These are phyloP conservation scores for Bolinopsis microptera DNA, from an alignment of 37 sponge, comb jelly and placozoan species.

Conservation along the genomic window DNA sequence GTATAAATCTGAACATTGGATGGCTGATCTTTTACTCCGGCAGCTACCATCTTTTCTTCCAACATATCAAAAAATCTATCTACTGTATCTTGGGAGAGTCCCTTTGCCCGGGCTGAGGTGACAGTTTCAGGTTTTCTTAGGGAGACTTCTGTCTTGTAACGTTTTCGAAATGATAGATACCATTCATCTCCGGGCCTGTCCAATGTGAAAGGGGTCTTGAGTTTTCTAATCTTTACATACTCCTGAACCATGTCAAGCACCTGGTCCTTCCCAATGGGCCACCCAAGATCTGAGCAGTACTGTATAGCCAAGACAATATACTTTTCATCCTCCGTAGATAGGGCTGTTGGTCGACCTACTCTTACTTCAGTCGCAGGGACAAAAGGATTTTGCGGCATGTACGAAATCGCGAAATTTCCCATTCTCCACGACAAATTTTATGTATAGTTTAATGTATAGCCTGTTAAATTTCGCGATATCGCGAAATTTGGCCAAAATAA, in stretches of 20 bases:
- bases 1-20: too few relatives aligned
- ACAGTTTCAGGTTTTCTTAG: background rate
- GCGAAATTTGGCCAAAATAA: too few relatives aligned
- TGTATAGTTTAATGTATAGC: too few relatives aligned
- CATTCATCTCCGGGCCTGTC: background rate
- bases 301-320: background rate
- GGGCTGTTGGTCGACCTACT: background rate
- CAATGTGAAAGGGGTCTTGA: background rate
- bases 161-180: background rate
- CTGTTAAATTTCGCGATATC: too few relatives aligned
- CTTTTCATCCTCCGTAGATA: background rate
- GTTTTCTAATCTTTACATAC: background rate
- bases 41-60: background rate
- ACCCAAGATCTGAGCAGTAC: background rate
- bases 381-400: too few relatives aligned
- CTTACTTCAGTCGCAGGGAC: background rate
- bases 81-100: background rate
- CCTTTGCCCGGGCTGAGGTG: background rate
- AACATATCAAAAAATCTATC: background rate
- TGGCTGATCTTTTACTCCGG: background rate
- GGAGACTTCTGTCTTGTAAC: background rate
- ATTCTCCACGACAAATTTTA: too few relatives aligned
- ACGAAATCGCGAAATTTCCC: too few relatives aligned
- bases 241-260: background rate
- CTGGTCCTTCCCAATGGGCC: background rate